Evolutionary conservation across 2,113 vertebrate species (phyloP).

Genomic region (Rhinolophus ferrumequinum): DNA sequence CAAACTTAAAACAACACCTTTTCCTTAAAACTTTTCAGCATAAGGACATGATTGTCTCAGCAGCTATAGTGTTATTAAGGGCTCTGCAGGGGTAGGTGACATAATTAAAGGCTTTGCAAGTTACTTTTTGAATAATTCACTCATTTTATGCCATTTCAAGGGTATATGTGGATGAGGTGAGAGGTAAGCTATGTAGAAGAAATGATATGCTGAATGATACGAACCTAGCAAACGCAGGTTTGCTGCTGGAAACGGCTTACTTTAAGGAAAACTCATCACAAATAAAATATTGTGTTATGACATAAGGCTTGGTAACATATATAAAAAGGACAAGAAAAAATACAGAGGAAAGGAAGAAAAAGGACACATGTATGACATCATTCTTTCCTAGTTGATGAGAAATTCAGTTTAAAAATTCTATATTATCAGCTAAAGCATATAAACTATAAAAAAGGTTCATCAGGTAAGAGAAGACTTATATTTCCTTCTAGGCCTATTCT

Average conservation of each 20-base stretch:
- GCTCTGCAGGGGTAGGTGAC: not conserved
- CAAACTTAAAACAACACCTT: not conserved
- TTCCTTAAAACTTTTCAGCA: not conserved
- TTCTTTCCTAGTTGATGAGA: not conserved
- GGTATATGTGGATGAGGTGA: not conserved
- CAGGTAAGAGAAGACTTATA: not conserved
- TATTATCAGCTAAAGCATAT: not conserved
- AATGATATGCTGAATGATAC: not conserved
- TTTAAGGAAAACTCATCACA: not conserved
- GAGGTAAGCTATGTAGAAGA: not conserved
- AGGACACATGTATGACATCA: not conserved
- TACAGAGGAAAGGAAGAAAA: constrained; percentile 11
- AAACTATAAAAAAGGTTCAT: not conserved
- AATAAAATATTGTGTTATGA: not conserved
- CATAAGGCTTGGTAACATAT: constrained; percentile 13
- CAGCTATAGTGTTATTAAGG: not conserved
- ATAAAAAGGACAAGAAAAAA: constrained; percentile 2
- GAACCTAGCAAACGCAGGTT: not conserved
- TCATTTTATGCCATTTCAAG: not conserved
- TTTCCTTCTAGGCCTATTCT: not conserved
- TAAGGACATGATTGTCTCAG: not conserved
- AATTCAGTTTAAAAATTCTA: not conserved
- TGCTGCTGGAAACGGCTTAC: not conserved
- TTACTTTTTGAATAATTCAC: not conserved
- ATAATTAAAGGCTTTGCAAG: not conserved